Base-by-base conservation (phyloP, 2,888 invertebrate species). In the Atherix ibis region DNA sequence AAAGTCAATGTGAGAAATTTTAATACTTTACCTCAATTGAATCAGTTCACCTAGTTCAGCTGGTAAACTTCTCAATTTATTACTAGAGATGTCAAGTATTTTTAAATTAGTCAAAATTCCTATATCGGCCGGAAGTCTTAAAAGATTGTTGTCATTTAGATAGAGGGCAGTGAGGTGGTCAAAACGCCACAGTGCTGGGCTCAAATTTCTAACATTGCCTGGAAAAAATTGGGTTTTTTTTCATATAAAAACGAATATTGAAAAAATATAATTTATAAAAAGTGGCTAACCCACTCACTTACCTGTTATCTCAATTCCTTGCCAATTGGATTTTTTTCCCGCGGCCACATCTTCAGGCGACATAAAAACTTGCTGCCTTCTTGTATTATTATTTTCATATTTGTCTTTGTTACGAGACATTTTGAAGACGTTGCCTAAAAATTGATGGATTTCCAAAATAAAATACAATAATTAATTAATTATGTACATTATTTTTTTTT, bases 11-110 rank as follows among this genome's bases (percentile, higher is more conserved):
- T 13, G 2, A 9, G 13, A 24, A 16, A 30, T 18, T 19, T 4
- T 18, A 19, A 18, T 14, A 5, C n/a, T 44, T 48, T 56, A 85
- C 87, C 83, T 83, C 55, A 98, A 75, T 58, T 87, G 79, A 63
- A 91, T 84, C 56, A 98, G 77, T 62, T 98, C 95, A 39, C 98
- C 97, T 34, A 98, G 70, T 67, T 98, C 95, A 35, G 88, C 79
- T 43, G 98, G 97, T 62, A 98, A 68, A 57, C 82, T 83, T 44
- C 92, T 73, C 50, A 98, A 68, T 65, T 94, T 92, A 67, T 98
- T 97, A 61, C 79, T 80, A 45, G 94, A 92, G 49, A 94, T 67
- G 66, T 98, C 97, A 46, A 98, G 68, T 43, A 80, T 76, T 50
- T 82, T 77, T 44, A 98, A 70, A 64, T 85, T 84, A 42, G 67